Percentiles rank a stretch among this genome's conserved stretches.
phyloP scores from a whole-genome alignment of 2,797 vertebrate species.

The Argentina silus region DNA sequence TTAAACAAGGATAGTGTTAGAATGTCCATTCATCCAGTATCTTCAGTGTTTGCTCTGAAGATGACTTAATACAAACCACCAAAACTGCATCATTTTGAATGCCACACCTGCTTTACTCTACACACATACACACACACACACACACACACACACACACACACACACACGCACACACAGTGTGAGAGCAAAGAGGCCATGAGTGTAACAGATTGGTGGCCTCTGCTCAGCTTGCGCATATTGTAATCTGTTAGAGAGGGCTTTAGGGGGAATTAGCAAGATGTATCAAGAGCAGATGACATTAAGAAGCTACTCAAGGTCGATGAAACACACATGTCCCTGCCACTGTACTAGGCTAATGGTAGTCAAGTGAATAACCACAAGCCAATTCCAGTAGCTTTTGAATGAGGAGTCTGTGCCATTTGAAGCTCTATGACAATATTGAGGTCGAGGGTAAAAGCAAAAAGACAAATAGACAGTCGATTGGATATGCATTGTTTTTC shows the following conservation, averaged over 20 bases:
- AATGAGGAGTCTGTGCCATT: not conserved
- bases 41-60: not conserved
- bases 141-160: not conserved
- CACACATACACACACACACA: not conserved
- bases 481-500: too few species aligned
- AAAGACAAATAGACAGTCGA: not conserved
- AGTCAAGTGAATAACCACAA: slow-evolving; percentile 30
- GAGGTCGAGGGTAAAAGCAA: not conserved
- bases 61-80: not conserved
- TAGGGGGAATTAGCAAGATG: slow-evolving; percentile 67
- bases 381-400: not conserved
- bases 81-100: too few species aligned
- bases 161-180: not conserved
- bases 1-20: not conserved
- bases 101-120: too few species aligned
- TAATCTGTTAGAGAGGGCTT: slow-evolving; percentile 67
- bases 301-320: slow-evolving; percentile 63
- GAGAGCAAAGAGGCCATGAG: not conserved
- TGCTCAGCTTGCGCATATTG: slow-evolving; percentile 49
- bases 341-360: too few species aligned
- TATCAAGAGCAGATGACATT: slow-evolving; percentile 54
- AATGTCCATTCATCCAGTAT: not conserved
- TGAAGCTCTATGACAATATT: not conserved
- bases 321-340: not conserved
- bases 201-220: slow-evolving; percentile 32